These are phyloP conservation scores for Drosophila nikananu DNA, from an alignment of 1,140 invertebrate species.

Conservation along the genomic window DNA sequence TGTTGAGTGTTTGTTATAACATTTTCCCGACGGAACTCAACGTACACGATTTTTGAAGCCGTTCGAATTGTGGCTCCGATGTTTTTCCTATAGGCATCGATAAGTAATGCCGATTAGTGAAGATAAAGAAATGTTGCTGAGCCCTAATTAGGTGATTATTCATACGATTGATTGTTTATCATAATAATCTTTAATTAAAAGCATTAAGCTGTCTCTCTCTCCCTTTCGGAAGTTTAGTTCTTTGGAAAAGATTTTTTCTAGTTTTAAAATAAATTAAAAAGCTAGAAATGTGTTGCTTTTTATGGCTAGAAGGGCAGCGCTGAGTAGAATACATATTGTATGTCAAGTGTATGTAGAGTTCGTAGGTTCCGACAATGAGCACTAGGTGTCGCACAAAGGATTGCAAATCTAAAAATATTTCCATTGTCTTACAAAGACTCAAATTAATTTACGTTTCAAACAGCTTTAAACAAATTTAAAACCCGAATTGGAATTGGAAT, in stretches of 20 bases:
- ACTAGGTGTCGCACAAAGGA: neutral
- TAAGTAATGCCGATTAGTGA: neutral
- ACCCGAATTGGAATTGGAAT: too few relatives aligned
- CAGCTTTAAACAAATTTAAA: neutral
- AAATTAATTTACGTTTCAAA: neutral
- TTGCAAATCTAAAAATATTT: neutral
- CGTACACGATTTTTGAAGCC: neutral
- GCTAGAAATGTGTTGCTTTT: too few relatives aligned
- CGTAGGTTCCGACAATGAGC: neutral
- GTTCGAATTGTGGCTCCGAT: neutral
- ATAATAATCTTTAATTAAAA: neutral
- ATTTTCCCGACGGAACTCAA: slow-evolving; percentile 5
- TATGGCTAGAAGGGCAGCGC: neutral
- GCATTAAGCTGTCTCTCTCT: too few relatives aligned
- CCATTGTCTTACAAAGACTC: too few relatives aligned
- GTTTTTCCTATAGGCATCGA: neutral
- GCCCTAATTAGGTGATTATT: neutral
- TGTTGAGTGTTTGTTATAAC: neutral
- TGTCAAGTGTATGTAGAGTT: neutral
- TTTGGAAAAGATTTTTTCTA: too few relatives aligned
- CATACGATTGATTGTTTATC: neutral
- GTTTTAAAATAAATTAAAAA: too few relatives aligned
- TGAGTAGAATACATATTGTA: neutral
- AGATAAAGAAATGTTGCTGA: neutral
- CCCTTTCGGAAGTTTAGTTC: too few relatives aligned